Conservation (phyloP, 2,797 vertebrate species). For the Melanotaenia maccullochi region DNA sequence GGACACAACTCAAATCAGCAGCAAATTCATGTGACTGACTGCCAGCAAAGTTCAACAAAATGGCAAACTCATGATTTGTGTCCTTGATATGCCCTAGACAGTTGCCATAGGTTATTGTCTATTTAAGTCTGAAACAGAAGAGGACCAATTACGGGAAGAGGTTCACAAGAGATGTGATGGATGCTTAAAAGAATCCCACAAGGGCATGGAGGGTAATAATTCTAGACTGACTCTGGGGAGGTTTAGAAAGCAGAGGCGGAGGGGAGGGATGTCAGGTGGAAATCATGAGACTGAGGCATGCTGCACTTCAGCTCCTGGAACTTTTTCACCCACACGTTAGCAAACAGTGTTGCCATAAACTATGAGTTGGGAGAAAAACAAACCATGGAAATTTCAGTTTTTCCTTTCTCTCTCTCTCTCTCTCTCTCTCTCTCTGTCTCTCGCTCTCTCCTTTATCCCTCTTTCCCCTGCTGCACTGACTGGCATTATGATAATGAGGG, state of each 20-base stretch:
- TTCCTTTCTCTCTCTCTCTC: not conserved
- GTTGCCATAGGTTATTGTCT: constrained; percentile 63
- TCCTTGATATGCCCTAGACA: constrained; percentile 64
- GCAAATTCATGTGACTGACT: constrained; percentile 55
- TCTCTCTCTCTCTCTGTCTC: not conserved
- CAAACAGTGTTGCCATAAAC: constrained; percentile 39
- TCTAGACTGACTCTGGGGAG: constrained; percentile 55
- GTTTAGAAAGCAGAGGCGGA: constrained; percentile 41
- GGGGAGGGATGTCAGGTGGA: constrained; percentile 77
- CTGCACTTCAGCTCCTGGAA: constrained; percentile 69
- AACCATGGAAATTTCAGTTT: constrained; percentile 38
- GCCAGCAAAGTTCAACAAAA: constrained; percentile 35
- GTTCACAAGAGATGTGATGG: constrained; percentile 59
- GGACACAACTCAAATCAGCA: constrained; percentile 42
- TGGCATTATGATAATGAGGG: constrained; percentile 38
- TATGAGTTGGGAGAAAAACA: constrained; percentile 65
- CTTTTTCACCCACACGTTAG: constrained; percentile 67
- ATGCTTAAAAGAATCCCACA: constrained; percentile 63
- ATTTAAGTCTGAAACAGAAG: constrained; percentile 74
- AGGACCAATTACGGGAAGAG: constrained; percentile 71
- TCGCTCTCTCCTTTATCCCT: not conserved
- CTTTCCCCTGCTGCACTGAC: constrained; percentile 18
- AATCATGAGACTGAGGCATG: constrained; percentile 80
- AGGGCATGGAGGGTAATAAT: constrained; percentile 68
- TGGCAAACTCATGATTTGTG: constrained; percentile 64